Conservation (phyloP, 2,113 vertebrate species). For the Seriola quinqueradiata region DNA sequence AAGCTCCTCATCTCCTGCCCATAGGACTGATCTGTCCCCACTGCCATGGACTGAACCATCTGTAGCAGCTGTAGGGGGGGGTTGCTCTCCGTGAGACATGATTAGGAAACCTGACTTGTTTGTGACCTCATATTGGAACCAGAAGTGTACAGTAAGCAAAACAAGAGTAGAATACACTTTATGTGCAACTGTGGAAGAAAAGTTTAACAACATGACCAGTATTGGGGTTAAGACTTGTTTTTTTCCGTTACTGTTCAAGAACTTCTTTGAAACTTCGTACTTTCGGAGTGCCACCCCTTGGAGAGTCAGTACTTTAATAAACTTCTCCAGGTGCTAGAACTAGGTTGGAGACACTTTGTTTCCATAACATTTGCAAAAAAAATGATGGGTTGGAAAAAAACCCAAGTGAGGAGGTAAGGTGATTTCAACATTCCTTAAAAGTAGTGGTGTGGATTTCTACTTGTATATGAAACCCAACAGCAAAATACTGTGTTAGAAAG, state of each 20-base stretch:
- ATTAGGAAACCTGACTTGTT: background rate
- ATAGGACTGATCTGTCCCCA: constrained; percentile 46
- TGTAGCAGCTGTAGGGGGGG: constrained; percentile 18
- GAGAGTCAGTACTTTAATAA: constrained; percentile 24
- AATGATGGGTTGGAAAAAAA: background rate
- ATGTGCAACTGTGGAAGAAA: constrained; percentile 6
- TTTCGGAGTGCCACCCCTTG: constrained; percentile 12
- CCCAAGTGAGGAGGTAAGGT: background rate
- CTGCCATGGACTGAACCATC: constrained; percentile 26
- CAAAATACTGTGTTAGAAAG: background rate
- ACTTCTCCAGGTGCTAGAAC: constrained; percentile 32
- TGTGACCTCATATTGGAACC: background rate
- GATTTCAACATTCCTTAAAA: background rate
- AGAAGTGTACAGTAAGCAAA: constrained; percentile 7
- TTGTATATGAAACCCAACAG: background rate
- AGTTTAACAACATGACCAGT: background rate
- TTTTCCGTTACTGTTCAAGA: background rate
- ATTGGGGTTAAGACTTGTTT: background rate
- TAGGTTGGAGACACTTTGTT: background rate
- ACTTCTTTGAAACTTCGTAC: constrained; percentile 16
- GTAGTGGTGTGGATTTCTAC: background rate
- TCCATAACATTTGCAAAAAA: constrained; percentile 6
- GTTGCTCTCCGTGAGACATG: background rate
- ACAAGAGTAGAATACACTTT: background rate
- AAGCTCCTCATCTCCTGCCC: constrained; percentile 44